Base-by-base conservation (phyloP, 2,888 invertebrate species). In the Galerucella pusilla region DNA sequence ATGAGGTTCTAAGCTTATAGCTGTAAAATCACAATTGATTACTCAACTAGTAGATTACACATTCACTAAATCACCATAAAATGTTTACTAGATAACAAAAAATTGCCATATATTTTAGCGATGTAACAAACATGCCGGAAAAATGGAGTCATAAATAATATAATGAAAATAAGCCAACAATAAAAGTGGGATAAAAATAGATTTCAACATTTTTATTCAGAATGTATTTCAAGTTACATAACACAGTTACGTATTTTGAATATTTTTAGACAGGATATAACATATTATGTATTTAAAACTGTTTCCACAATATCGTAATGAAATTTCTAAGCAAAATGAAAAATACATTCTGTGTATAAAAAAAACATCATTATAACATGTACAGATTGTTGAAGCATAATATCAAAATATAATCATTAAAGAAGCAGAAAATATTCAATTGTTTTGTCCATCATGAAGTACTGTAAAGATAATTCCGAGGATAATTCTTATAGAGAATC, bases 1-100 rank as follows among this genome's bases (percentile, higher is more conserved):
- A 85, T 94, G 94, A 0, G 94, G 93, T 85, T 96, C 95, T 83
- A 94, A 89, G 83, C 91, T 92, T 81, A 94, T 92, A 20, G 93
- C 93, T 93, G 88, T 63, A 35, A 63, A 63, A 57, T 57, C 11
- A 20, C 7, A 57, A 20, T 20, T 20, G 20, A 10, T 20, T 57
- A 16, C 7, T 57, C 20, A 57, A 20, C 9, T 16, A 57, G 10
- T 57, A 2, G 4, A 20, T 57, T 57, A 20, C 11, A 57, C 7
- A 9, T 20, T 9, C 6, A 57, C 1, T 10, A 6, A 57, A 57
- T 57, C 1, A 57, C 16, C 11, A 49, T 49, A 12, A 14, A 16
- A n/a, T 10, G 0, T 57, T 9, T 7, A 57, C 20, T 57, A 57
- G 10, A 57, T 57, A 57, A 20, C 16, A 9, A 14, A 20, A 57